Evolutionary conservation across 2,113 vertebrate species (phyloP).

Genomic region (Coptodon bakossiorum): DNA sequence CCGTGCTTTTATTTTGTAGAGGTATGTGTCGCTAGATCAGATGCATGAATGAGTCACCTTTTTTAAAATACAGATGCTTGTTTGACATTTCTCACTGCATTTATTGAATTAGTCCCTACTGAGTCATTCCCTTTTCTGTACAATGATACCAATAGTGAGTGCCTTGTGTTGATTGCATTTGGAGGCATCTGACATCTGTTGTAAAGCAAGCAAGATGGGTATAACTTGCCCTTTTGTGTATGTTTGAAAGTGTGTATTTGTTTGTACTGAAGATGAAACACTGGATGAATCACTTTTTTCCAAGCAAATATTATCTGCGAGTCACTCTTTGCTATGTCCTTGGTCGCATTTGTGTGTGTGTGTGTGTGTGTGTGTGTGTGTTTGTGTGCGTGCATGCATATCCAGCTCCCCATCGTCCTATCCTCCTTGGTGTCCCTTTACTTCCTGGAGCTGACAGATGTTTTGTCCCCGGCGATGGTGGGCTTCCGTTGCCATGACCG

Average conservation of each 20-base stretch:
- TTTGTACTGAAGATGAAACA: background rate
- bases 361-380: background rate
- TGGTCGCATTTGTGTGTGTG: background rate
- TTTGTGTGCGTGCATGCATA: background rate
- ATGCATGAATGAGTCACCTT: background rate
- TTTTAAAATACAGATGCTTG: background rate
- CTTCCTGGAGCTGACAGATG: constrained; percentile 92
- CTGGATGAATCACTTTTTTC: background rate
- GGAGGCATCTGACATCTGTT: background rate
- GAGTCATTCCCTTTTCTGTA: background rate
- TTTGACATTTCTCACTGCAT: background rate
- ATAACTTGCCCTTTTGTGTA: background rate
- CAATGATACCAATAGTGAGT: background rate
- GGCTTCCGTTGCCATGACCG: constrained; percentile 93
- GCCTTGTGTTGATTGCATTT: background rate
- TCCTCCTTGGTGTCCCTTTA: constrained; percentile 92
- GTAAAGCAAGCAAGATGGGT: background rate
- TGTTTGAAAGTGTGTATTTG: background rate
- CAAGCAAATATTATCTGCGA: background rate
- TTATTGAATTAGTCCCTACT: background rate
- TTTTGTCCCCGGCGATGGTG: constrained; percentile 87
- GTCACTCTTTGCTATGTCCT: constrained; percentile 16
- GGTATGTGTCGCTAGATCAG: constrained; percentile 37
- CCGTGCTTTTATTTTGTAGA: constrained; percentile 93
- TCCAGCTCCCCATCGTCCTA: constrained; percentile 87